Percentiles rank a stretch among this genome's conserved stretches.
Evolutionary conservation across 2,797 vertebrate genomes (phyloP).

Genomic region (Cuniculus paca): DNA sequence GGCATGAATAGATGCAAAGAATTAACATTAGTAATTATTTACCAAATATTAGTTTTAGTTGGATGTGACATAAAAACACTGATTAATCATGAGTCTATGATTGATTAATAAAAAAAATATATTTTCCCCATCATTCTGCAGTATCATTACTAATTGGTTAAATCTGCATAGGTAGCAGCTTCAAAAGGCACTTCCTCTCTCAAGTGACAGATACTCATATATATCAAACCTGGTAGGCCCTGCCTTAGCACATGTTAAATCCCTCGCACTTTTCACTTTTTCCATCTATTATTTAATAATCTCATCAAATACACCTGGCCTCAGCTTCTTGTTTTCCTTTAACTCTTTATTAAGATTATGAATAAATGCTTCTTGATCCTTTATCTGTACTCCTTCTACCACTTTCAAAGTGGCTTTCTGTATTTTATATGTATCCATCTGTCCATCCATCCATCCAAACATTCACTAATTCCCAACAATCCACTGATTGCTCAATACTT

Average conservation of each 20-base stretch:
- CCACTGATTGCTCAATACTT: not conserved
- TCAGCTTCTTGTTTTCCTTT: not conserved
- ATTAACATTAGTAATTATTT: not conserved
- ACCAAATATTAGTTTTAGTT: not conserved
- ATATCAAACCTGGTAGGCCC: not conserved
- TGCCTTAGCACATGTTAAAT: not conserved
- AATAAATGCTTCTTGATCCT: constrained; percentile 28
- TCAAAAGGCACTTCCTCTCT: not conserved
- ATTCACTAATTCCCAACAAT: not conserved
- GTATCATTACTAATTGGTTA: not conserved
- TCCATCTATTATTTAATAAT: not conserved
- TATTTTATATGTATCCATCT: not conserved
- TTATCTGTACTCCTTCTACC: not conserved
- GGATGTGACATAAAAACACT: not conserved
- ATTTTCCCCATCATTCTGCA: not conserved
- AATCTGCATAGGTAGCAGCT: not conserved
- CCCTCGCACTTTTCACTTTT: not conserved
- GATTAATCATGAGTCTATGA: not conserved
- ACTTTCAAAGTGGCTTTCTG: not conserved
- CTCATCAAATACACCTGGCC: not conserved
- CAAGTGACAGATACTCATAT: not conserved
- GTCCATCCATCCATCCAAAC: not conserved
- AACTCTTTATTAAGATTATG: not conserved
- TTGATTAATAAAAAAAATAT: constrained; percentile 18
- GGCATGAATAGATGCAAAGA: not conserved